Evolutionary conservation across 2,888 invertebrate genomes (phyloP).

Genomic region (Heteromurus nitidus): DNA sequence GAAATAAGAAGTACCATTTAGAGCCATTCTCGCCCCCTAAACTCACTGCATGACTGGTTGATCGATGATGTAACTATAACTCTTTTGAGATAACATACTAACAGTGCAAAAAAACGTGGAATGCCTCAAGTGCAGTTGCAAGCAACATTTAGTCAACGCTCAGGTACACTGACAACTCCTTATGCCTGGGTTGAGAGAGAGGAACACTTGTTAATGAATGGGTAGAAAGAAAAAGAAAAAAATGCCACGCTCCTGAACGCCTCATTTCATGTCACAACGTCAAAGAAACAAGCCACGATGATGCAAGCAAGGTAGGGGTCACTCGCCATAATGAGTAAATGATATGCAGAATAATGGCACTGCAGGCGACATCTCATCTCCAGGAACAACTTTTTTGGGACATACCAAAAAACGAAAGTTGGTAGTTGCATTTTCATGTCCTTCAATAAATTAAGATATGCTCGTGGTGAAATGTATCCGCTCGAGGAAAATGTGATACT

Average conservation of each 20-base stretch:
- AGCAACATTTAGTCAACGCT: no score
- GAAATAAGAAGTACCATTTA: constrained; percentile 28
- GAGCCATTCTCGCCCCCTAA: constrained; percentile 10
- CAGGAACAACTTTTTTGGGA: neutral
- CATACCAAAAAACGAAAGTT: neutral
- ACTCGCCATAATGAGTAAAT: constrained; percentile 38
- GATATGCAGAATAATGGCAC: constrained; percentile 26
- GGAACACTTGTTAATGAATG: neutral
- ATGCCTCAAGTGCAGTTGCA: no score
- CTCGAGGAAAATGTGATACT: no score
- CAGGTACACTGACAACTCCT: no score
- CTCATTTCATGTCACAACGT: constrained; percentile 6
- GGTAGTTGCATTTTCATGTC: constrained; percentile 22
- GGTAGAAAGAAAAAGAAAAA: neutral
- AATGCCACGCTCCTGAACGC: neutral
- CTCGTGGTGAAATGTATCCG: neutral
- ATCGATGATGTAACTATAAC: constrained; percentile 36
- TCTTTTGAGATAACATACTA: constrained; percentile 39
- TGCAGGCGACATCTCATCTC: neutral
- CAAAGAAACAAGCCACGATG: neutral
- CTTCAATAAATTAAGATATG: constrained; percentile 18
- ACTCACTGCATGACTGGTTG: constrained; percentile 14
- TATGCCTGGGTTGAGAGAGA: neutral
- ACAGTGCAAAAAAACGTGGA: no score
- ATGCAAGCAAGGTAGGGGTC: neutral